phyloP scores from a whole-genome alignment of 2,113 vertebrate genomes.

The Oryzias curvinotus region DNA sequence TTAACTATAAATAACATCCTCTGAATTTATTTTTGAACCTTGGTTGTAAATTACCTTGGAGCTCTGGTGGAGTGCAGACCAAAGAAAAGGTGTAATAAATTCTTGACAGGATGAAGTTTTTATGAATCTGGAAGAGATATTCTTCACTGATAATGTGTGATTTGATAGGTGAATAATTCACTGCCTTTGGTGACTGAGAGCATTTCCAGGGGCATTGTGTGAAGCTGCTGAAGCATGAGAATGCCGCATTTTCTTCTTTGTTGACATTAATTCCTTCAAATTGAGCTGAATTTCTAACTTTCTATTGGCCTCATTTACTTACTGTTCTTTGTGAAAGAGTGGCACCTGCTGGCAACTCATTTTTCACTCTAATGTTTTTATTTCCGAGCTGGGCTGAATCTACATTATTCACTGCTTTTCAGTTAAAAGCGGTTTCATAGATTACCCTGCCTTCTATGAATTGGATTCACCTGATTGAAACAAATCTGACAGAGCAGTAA shows the following conservation, averaged over 20 bases:
- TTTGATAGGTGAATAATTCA: conserved; percentile 14
- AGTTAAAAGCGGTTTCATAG: conserved; percentile 15
- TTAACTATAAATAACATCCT: conserved; percentile 13
- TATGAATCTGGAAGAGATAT: background rate
- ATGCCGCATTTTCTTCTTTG: conserved; percentile 22
- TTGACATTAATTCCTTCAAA: conserved; percentile 31
- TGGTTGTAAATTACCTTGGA: conserved; percentile 11
- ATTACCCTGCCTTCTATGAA: conserved; percentile 8
- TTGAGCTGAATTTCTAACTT: conserved; percentile 5
- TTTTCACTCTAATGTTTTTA: no score
- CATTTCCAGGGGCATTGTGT: conserved; percentile 6
- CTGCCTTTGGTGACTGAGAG: conserved; percentile 13
- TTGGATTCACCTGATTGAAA: conserved; percentile 12
- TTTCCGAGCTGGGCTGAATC: background rate
- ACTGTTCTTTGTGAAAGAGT: conserved; percentile 23
- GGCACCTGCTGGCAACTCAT: conserved; percentile 61
- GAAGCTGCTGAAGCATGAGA: conserved; percentile 6
- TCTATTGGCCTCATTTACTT: background rate
- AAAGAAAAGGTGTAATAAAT: conserved; percentile 17
- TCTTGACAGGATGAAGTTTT: conserved; percentile 1
- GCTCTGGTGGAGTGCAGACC: conserved; percentile 10
- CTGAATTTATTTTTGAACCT: conserved; percentile 16
- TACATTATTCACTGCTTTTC: background rate
- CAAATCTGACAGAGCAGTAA: background rate
- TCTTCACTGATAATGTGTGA: background rate